Conservation (phyloP, 1,140 invertebrate genomes). For the Lutraria rhynchaena region DNA sequence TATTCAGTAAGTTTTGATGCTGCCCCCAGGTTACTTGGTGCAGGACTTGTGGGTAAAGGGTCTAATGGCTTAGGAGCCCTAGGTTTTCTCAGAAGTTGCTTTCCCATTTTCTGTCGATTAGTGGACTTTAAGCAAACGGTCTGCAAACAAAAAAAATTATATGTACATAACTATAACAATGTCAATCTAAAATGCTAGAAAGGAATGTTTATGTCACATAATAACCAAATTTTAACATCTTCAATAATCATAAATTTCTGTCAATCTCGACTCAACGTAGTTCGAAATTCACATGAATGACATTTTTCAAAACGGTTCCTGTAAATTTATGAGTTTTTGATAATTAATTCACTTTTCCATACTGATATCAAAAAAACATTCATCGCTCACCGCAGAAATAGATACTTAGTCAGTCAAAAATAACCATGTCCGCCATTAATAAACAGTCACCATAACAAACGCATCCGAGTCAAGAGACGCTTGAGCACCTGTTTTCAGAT, state of each 20-base stretch:
- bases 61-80: slow-evolving; percentile 70
- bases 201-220: not conserved
- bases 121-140: not conserved
- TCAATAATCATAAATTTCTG: not conserved
- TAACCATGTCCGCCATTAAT: slow-evolving; percentile 67
- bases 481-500: not conserved
- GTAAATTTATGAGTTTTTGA: not conserved
- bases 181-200: not conserved
- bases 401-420: not conserved
- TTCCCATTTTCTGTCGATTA: slow-evolving; percentile 18
- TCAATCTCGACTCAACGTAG: not conserved
- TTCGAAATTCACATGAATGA: not conserved
- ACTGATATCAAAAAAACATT: not conserved
- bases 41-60: slow-evolving; percentile 58
- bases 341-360: not conserved
- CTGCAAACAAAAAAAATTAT: not conserved
- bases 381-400: too few relatives aligned
- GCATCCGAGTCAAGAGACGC: slow-evolving; percentile 8
- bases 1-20: slow-evolving; percentile 48
- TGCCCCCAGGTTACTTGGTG: slow-evolving; percentile 35
- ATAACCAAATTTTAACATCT: not conserved
- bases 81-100: slow-evolving; percentile 71
- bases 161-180: not conserved
- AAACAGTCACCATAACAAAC: slow-evolving; percentile 69
- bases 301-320: not conserved